These are phyloP conservation scores for Panthera uncia DNA, from an alignment of 2,113 vertebrate genomes.

Conservation along the genomic window DNA sequence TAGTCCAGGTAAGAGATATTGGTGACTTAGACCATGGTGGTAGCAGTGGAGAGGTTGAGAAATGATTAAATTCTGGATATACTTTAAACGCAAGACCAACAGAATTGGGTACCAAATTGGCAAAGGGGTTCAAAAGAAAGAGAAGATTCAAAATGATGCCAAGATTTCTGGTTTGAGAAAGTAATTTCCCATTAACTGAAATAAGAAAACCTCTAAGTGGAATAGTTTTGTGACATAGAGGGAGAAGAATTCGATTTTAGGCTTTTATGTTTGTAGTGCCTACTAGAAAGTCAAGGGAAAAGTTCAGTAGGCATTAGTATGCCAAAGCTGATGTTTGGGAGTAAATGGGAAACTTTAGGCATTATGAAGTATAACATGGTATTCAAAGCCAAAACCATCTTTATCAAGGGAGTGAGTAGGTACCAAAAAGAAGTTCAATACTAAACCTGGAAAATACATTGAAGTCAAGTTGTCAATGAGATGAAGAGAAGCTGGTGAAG, in stretches of 20 bases:
- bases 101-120: not conserved
- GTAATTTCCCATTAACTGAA: not conserved
- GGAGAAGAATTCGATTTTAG: not conserved
- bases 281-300: not conserved
- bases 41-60: not conserved
- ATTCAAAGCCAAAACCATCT: not conserved
- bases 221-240: not conserved
- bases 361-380: not conserved
- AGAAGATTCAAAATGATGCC: not conserved
- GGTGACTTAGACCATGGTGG: not conserved
- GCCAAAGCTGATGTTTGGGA: not conserved
- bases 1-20: not conserved
- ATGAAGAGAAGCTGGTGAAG: not conserved
- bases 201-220: not conserved
- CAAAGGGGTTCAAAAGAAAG: not conserved
- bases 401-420: not conserved
- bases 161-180: not conserved
- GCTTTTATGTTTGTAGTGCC: not conserved
- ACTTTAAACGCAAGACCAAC: not conserved
- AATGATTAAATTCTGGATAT: not conserved
- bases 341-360: not conserved
- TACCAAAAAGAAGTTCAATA: not conserved
- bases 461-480: not conserved
- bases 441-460: not conserved
- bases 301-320: not conserved